A percentile compares a stretch with the other conserved stretches of the same genome.
phyloP scores from a whole-genome alignment of 2,113 vertebrate species.

The Gymnorhina tibicen region DNA sequence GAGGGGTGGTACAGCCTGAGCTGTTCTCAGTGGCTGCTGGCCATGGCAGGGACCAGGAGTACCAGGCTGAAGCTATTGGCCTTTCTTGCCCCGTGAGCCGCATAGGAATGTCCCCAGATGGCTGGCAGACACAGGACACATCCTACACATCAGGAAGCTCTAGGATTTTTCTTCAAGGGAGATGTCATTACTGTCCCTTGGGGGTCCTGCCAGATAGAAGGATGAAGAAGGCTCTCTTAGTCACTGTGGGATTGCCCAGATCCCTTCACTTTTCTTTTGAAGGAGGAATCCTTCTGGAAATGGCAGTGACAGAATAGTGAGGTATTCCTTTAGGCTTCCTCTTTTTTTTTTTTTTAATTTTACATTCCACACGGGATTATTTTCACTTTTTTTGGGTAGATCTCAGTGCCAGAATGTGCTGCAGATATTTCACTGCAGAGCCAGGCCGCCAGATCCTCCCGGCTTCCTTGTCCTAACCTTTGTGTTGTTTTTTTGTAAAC shows the following conservation, averaged over 20 bases:
- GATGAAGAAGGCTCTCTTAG: background rate
- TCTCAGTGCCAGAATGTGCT: background rate
- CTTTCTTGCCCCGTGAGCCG: background rate
- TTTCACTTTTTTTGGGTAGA: background rate
- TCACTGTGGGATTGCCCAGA: background rate
- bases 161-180: background rate
- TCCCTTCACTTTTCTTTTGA: background rate
- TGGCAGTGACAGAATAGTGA: background rate
- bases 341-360: background rate
- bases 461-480: conserved; percentile 48
- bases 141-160: background rate
- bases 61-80: background rate
- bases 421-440: background rate
- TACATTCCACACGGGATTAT: background rate
- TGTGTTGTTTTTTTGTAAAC: conserved; percentile 56
- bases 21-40: background rate
- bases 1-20: background rate
- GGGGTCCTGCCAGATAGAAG: background rate
- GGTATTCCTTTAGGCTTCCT: background rate
- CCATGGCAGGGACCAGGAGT: background rate
- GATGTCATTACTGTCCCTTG: background rate
- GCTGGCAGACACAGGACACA: rapidly evolving
- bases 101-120: rapidly evolving
- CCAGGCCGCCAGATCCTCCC: background rate
- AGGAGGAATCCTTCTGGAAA: background rate